A percentile compares a stretch with the other conserved stretches of the same genome.
Evolutionary conservation across 2,113 vertebrate species (phyloP).

Genomic region (Vireo altiloquus): DNA sequence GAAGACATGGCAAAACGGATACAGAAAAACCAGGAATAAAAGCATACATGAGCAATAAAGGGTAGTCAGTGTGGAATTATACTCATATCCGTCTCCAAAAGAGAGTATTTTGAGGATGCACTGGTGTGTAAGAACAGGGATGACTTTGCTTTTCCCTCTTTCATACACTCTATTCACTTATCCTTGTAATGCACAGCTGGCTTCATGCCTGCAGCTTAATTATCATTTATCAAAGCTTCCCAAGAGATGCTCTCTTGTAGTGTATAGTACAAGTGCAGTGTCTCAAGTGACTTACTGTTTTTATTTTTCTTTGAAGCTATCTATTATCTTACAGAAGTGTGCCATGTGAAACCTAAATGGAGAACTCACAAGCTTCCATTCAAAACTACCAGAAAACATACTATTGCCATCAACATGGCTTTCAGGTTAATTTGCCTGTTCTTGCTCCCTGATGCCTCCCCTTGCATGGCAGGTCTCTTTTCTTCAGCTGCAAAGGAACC

Average conservation of each 20-base stretch:
- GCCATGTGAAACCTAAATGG: neutral
- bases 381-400: rapidly evolving
- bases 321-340: neutral
- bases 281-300: neutral
- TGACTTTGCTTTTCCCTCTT: neutral
- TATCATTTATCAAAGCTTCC: neutral
- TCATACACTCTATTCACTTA: neutral
- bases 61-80: neutral
- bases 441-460: neutral
- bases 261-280: neutral
- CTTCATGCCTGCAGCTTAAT: neutral
- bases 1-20: neutral
- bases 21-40: neutral
- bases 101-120: neutral
- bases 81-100: neutral
- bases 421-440: neutral
- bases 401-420: rapidly evolving
- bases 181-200: neutral
- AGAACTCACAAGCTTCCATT: neutral
- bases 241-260: neutral
- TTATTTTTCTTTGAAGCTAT: neutral
- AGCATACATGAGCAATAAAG: neutral
- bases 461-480: neutral
- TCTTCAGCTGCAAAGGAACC: neutral
- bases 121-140: neutral